Percentiles rank a stretch among this genome's conserved stretches.
Conservation (phyloP, 2,888 invertebrate species). For the Nemapogon koenigi region DNA sequence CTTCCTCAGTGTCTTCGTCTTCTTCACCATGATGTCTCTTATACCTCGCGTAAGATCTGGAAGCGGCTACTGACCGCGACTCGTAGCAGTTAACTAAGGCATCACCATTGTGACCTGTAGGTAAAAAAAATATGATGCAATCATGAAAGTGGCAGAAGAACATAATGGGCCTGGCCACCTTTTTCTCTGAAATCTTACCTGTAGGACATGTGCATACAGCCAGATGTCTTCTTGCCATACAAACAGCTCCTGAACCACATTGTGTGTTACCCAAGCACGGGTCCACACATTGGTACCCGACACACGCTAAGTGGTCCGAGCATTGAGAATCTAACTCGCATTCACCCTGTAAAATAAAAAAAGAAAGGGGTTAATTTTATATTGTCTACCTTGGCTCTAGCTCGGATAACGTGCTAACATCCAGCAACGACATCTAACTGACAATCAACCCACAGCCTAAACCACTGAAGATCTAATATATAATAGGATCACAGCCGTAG, state of each 20-base stretch:
- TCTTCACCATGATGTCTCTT: conserved; percentile 30
- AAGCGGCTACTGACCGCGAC: conserved; percentile 40
- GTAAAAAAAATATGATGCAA: too few species aligned
- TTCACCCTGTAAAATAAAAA: conserved; percentile 76
- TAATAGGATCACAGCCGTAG: too few species aligned
- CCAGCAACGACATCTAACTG: too few species aligned
- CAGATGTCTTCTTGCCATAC: conserved; percentile 77
- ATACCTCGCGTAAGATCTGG: conserved; percentile 45
- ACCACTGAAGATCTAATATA: too few species aligned
- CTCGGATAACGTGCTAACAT: too few species aligned
- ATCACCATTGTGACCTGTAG: conserved; percentile 66
- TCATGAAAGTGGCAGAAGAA: too few species aligned
- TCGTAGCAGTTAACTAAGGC: conserved; percentile 66
- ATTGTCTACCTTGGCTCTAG: not conserved
- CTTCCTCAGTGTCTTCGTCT: not conserved
- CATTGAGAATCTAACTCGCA: conserved; percentile 81
- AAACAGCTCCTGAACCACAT: conserved; percentile 78
- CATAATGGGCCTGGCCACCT: too few species aligned
- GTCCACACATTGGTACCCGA: conserved; percentile 75
- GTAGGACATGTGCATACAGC: conserved; percentile 83
- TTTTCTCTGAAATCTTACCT: too few species aligned
- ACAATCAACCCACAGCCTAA: too few species aligned
- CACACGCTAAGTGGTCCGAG: conserved; percentile 76
- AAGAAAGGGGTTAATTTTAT: not conserved
- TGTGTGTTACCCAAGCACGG: conserved; percentile 75